These are phyloP conservation scores for Fulmarus glacialis DNA, from an alignment of 2,113 vertebrate species.

Conservation along the genomic window DNA sequence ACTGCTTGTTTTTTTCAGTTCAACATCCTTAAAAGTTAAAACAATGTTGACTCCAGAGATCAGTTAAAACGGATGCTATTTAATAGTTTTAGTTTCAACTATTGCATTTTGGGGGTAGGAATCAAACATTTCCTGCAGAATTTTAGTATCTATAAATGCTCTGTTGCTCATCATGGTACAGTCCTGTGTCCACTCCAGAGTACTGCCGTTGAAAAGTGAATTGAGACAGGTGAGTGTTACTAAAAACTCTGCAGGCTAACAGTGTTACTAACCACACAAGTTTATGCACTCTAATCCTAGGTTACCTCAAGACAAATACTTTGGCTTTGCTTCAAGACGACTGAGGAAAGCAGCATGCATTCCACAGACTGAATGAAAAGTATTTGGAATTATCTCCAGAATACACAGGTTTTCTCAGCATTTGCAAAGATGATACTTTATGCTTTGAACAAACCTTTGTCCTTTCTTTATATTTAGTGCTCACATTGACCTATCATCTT, in stretches of 20 bases:
- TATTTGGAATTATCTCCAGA: not conserved
- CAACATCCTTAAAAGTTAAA: not conserved
- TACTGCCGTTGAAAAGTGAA: not conserved
- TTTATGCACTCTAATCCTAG: not conserved
- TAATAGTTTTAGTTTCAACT: not conserved
- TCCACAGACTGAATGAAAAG: not conserved
- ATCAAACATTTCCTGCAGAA: not conserved
- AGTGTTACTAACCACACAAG: not conserved
- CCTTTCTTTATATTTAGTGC: not conserved
- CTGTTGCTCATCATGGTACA: not conserved
- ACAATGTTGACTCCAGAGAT: not conserved
- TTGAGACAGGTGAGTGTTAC: not conserved
- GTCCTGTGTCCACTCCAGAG: not conserved
- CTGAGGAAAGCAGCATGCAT: not conserved
- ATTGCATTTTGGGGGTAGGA: not conserved
- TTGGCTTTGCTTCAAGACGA: not conserved
- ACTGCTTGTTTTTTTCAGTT: not conserved
- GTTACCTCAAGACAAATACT: not conserved
- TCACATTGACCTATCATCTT: not conserved
- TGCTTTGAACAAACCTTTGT: not conserved
- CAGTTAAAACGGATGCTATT: not conserved
- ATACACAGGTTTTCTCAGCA: not conserved
- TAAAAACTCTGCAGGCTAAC: not conserved
- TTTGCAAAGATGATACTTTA: not conserved
- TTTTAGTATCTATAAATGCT: not conserved